Evolutionary conservation across 1,140 invertebrate genomes (phyloP).

Genomic region (Aphaenogaster floridana): DNA sequence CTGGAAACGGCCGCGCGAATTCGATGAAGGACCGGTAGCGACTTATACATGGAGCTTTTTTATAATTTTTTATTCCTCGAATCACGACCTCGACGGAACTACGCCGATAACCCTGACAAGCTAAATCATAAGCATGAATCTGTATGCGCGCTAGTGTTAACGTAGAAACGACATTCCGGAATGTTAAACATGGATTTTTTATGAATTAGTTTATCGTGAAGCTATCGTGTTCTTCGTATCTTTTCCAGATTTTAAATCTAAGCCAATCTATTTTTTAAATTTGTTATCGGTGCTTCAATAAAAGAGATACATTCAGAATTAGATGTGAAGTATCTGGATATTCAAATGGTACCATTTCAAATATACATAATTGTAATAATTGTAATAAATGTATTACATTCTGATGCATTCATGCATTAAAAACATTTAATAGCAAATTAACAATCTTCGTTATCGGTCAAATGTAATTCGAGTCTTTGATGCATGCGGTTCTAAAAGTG

Average conservation of each 20-base stretch:
- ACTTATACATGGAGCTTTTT: not conserved
- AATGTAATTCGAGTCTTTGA: not conserved
- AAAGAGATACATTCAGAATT: not conserved
- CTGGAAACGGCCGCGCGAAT: slow-evolving; percentile 66
- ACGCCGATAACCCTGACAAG: slow-evolving; percentile 3
- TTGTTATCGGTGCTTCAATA: not conserved
- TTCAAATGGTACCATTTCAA: not conserved
- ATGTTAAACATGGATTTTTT: not conserved
- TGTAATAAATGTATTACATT: not conserved
- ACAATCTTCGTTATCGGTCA: slow-evolving; percentile 3
- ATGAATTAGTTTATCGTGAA: not conserved
- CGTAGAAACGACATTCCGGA: not conserved
- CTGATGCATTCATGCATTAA: not conserved
- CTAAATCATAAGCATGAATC: not conserved
- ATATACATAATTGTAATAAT: not conserved
- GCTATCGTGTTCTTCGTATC: not conserved
- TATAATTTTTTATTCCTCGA: not conserved
- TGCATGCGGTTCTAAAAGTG: not conserved
- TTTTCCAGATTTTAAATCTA: not conserved
- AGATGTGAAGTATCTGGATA: not conserved
- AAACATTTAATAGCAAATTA: not conserved
- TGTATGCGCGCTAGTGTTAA: too few species aligned
- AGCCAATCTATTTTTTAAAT: not conserved
- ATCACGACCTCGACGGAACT: not conserved
- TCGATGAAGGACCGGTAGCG: slow-evolving; percentile 39